Evolutionary conservation across 2,888 invertebrate species (phyloP), one percentile per base, ranked within the genome.

Genomic region (Antitype chi): DNA sequence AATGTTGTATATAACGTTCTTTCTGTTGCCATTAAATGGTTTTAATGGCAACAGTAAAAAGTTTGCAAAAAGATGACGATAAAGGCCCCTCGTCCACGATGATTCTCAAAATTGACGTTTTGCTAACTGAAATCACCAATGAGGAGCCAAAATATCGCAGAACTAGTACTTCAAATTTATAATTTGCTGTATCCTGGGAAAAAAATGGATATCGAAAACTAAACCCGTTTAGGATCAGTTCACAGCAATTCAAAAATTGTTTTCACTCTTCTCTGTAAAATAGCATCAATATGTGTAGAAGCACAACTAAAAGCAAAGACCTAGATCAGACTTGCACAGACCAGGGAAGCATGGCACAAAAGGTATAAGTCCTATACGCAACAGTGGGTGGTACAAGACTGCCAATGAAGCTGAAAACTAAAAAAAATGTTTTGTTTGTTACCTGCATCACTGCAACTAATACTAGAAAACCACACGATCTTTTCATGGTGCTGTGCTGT

Each of bases 371-470:
- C 55, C 11, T 4, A 23, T 23, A 11, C 23, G 9, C 11, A 23
- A 11, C 23, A 53, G n/a, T 52, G 20, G 52, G 20, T 52, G 20
- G 49, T 20, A 52, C 52, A 20, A 20, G 17, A 20, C 7, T 20
- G 52, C 6, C 52, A 52, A n/a, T 32, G 1, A 15, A 32, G 23
- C 7, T 32, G 7, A 23, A 38, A 38, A n/a, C 63, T 17, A 59
- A 59, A 28, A 15, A 9, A 0, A 8, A 4, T 23, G 8, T 28
- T 25, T 28, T 20, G 1, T 23, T 43, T 5, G 63, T 49, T 66
- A 80, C 78, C 74, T 74, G 78, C 28, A 74, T 43, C 11, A 67
- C 7, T 20, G 53, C 60, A 13, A 13, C 47, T 38, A 80, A 53
- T 5, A 75, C n/a, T 15, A 80, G 63, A 79, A 32, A 25, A 25